Evolutionary conservation across 2,113 vertebrate species (phyloP).

Genomic region (Anhinga anhinga): DNA sequence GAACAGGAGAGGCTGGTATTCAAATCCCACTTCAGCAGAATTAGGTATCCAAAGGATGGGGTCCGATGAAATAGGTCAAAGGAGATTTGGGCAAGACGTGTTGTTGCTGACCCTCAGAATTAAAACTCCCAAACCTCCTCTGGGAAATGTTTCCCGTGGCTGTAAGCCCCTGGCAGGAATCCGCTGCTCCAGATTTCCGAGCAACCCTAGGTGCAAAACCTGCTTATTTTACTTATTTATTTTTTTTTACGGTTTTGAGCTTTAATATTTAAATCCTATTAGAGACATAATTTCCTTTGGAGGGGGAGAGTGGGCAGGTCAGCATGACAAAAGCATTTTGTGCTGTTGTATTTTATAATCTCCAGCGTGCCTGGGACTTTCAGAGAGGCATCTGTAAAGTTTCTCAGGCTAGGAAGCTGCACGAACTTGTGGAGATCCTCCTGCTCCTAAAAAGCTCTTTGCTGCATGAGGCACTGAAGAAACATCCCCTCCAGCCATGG

Average conservation of each 20-base stretch:
- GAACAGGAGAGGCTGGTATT: not conserved
- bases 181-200: not conserved
- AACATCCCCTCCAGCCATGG: not conserved
- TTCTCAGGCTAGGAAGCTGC: not conserved
- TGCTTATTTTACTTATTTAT: not conserved
- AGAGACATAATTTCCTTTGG: not conserved
- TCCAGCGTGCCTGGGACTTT: not conserved
- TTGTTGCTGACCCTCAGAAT: fast-evolving
- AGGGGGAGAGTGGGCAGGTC: not conserved
- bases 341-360: not conserved
- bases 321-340: conserved; percentile 19
- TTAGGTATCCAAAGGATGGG: not conserved
- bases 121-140: not conserved
- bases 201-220: not conserved
- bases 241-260: not conserved
- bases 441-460: not conserved
- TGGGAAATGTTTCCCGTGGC: not conserved
- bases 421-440: not conserved
- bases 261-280: conserved; percentile 60
- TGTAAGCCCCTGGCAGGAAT: not conserved
- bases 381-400: not conserved
- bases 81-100: not conserved
- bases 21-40: not conserved
- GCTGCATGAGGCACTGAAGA: not conserved
- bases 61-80: not conserved